Conservation (phyloP, 1,140 invertebrate genomes). For the Zaprionus capensis region DNA sequence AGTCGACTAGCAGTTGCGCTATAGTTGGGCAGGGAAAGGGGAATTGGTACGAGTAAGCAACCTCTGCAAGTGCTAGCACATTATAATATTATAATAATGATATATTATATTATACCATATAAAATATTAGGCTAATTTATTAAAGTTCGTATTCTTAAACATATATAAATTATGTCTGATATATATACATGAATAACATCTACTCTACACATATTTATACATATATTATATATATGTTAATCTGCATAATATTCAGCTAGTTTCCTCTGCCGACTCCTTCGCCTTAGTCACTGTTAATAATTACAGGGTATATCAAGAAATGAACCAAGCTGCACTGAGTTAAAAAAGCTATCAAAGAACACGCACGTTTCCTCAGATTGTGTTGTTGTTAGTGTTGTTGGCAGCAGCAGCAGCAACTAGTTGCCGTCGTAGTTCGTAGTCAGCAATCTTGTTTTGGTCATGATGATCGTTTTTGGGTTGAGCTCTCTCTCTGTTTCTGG, state of each 20-base stretch:
- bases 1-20: background rate
- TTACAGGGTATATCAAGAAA: slow-evolving; percentile 1
- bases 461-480: slow-evolving; percentile 62
- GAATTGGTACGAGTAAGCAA: no score
- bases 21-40: background rate
- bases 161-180: background rate
- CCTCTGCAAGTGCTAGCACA: background rate
- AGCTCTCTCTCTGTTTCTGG: background rate
- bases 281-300: background rate
- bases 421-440: slow-evolving; percentile 13
- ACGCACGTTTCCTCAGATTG: slow-evolving; percentile 38
- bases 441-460: slow-evolving; percentile 74
- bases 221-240: background rate
- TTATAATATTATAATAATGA: background rate
- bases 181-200: background rate
- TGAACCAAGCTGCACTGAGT: slow-evolving; percentile 18
- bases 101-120: background rate
- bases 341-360: slow-evolving; percentile 51
- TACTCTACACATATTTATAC: background rate
- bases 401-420: background rate
- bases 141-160: no score
- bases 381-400: slow-evolving; percentile 23
- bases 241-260: background rate
- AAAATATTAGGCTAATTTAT: no score
- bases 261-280: background rate